A percentile compares a stretch with the other conserved stretches of the same genome.
Conservation (phyloP, 2,888 invertebrate genomes). For the Sisyra terminalis region DNA sequence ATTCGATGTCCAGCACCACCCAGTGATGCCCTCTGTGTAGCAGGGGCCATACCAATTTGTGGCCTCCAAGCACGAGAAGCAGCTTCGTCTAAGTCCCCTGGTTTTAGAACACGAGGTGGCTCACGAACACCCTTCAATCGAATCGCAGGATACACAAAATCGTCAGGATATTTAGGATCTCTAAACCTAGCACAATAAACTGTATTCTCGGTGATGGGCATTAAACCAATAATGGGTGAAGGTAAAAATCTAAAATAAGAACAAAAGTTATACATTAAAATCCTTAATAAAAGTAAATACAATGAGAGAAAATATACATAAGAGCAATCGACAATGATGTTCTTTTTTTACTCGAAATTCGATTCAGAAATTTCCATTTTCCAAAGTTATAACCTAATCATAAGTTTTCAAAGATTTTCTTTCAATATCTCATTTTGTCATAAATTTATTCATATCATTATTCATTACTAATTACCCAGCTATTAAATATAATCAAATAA, state of each 20-base stretch:
- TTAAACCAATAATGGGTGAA: constrained; percentile 54
- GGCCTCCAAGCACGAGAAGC: constrained; percentile 59
- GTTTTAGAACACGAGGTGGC: constrained; percentile 63
- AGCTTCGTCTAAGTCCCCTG: constrained; percentile 47
- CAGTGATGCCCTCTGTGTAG: constrained; percentile 44
- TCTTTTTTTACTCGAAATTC: too few relatives aligned
- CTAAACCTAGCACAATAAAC: constrained; percentile 52
- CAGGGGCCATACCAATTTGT: constrained; percentile 57
- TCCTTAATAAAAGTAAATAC: too few relatives aligned
- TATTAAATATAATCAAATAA: too few relatives aligned
- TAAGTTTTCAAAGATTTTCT: too few relatives aligned
- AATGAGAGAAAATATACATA: too few relatives aligned
- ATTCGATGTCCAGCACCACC: constrained; percentile 58
- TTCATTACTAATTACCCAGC: too few relatives aligned
- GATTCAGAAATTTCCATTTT: too few relatives aligned
- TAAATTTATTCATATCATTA: too few relatives aligned
- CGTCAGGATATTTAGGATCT: constrained; percentile 61
- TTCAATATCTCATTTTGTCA: too few relatives aligned
- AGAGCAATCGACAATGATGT: too few relatives aligned
- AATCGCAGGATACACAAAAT: constrained; percentile 63
- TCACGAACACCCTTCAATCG: constrained; percentile 47
- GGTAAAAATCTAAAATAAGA: constrained; percentile 35
- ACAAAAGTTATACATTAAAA: too few relatives aligned
- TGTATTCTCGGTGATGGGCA: constrained; percentile 39
- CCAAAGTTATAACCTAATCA: too few relatives aligned